A percentile compares a stretch with the other conserved stretches of the same genome.
Evolutionary conservation across 2,113 vertebrate species (phyloP).

Genomic region (Buteo buteo): DNA sequence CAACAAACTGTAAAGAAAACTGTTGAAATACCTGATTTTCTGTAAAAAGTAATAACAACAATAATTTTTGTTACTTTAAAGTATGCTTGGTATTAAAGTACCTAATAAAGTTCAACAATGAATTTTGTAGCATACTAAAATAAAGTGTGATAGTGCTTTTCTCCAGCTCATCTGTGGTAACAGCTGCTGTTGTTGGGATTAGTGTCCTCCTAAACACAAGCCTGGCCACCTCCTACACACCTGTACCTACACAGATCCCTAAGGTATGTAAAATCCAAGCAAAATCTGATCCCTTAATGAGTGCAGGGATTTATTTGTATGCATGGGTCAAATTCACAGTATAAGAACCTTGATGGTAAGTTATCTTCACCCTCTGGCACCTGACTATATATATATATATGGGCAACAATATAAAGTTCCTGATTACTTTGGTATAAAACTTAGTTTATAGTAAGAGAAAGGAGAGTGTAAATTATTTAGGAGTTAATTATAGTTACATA

Average conservation of each 20-base stretch:
- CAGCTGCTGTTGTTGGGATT: not conserved
- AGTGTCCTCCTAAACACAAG: not conserved
- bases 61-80: conserved; percentile 79
- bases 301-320: not conserved
- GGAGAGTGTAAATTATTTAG: not conserved
- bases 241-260: not conserved
- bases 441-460: not conserved
- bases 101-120: conserved; percentile 65
- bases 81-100: conserved; percentile 64
- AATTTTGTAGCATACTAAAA: conserved; percentile 71
- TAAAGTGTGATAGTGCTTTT: conserved; percentile 62
- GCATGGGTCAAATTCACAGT: not conserved
- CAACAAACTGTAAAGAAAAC: conserved; percentile 77
- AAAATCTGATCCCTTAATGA: not conserved
- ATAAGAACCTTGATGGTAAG: not conserved
- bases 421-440: not conserved
- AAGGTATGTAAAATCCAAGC: not conserved
- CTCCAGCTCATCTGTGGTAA: not conserved
- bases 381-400: not conserved
- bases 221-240: not conserved
- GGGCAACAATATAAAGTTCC: not conserved
- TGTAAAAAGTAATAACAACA: conserved; percentile 75
- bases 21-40: conserved; percentile 78
- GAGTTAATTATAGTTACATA: not conserved
- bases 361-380: not conserved